Conservation (phyloP, 92 coral and sea anemone species). For the Bergia puertoricense region DNA sequence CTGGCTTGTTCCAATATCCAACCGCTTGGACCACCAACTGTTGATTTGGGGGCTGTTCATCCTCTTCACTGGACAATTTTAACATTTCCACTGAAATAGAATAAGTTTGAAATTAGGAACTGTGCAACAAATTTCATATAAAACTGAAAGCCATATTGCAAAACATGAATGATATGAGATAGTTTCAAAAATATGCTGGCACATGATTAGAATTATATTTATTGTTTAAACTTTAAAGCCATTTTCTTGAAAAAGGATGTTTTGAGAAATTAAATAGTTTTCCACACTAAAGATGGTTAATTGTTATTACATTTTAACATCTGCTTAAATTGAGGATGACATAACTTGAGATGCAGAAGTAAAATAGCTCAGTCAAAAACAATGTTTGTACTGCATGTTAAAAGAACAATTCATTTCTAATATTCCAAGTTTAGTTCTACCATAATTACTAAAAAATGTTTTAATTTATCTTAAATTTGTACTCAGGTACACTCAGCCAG, state of each 20-base stretch:
- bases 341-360: too few species aligned
- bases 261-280: too few species aligned
- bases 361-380: not conserved
- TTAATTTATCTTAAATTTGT: too few species aligned
- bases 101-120: not conserved
- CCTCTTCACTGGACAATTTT: not conserved
- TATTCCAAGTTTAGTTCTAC: not conserved
- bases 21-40: not conserved
- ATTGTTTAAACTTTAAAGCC: too few species aligned
- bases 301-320: too few species aligned
- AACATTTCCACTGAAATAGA: constrained; percentile 16
- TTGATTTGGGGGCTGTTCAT: not conserved
- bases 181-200: not conserved
- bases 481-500: too few species aligned
- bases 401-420: too few species aligned
- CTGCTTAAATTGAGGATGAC: too few species aligned
- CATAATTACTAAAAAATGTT: not conserved
- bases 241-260: too few species aligned
- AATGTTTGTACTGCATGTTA: not conserved
- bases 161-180: not conserved
- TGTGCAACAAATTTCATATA: not conserved
- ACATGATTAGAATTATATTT: too few species aligned
- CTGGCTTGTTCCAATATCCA: constrained; percentile 11
- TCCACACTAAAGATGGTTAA: too few species aligned
- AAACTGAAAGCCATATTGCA: not conserved